phyloP scores from a whole-genome alignment of 1,140 invertebrate species.

The Hyphantria cunea region DNA sequence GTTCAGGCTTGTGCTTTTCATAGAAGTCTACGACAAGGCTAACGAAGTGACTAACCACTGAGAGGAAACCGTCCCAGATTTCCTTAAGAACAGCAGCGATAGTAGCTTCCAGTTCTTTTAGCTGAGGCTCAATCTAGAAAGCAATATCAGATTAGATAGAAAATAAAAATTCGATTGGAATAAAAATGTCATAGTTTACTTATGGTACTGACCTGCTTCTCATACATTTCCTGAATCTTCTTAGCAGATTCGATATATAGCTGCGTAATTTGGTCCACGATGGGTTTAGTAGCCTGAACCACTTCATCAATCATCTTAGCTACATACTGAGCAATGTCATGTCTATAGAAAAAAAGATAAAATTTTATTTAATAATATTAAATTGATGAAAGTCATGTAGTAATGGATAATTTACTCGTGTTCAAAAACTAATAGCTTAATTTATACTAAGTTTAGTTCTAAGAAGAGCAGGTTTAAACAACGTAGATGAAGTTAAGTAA shows the following conservation, averaged over 20 bases:
- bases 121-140: slow-evolving; percentile 77
- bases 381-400: too few species aligned
- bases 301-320: slow-evolving; percentile 76
- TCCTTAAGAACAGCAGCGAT: slow-evolving; percentile 63
- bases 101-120: slow-evolving; percentile 82
- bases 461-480: too few species aligned
- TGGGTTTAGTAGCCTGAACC: slow-evolving; percentile 69
- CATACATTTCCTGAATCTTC: slow-evolving; percentile 53
- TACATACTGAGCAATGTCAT: slow-evolving; percentile 77
- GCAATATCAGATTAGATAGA: neutral
- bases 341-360: slow-evolving; percentile 50
- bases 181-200: neutral
- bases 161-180: neutral
- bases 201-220: slow-evolving; percentile 47
- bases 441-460: too few species aligned
- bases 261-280: slow-evolving; percentile 76
- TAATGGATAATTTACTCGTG: too few species aligned
- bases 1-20: slow-evolving; percentile 83
- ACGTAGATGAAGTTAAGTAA: too few species aligned
- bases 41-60: slow-evolving; percentile 79
- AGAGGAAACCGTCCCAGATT: slow-evolving; percentile 75
- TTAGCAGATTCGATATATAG: slow-evolving; percentile 68
- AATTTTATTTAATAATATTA: neutral
- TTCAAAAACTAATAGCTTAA: too few species aligned
- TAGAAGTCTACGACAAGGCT: slow-evolving; percentile 81